These are phyloP conservation scores for Priocnemis perturbator DNA, from an alignment of 2,888 invertebrate species.

Conservation along the genomic window DNA sequence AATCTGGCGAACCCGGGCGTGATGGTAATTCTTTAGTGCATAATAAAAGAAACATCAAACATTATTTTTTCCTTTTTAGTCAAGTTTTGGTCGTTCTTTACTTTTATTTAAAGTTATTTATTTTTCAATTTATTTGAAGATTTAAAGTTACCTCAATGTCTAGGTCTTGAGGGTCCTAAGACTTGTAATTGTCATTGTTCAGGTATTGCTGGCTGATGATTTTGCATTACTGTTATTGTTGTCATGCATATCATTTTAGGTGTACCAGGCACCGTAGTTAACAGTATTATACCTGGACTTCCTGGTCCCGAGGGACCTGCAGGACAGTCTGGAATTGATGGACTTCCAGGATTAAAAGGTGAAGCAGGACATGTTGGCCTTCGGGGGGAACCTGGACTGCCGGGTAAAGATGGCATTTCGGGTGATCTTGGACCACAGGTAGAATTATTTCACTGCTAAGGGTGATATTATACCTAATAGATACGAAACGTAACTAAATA, in stretches of 20 bases:
- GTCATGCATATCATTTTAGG: too few relatives aligned
- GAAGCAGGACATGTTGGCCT: constrained; percentile 19
- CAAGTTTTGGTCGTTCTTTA: too few relatives aligned
- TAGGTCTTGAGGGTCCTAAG: too few relatives aligned
- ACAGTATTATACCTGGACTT: constrained; percentile 10
- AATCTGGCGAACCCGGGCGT: constrained; percentile 47
- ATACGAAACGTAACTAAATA: too few relatives aligned
- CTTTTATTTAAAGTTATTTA: too few relatives aligned
- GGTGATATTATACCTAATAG: not conserved
- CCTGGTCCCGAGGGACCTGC: constrained; percentile 78
- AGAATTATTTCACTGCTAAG: not conserved
- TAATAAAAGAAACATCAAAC: too few relatives aligned
- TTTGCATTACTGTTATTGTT: too few relatives aligned
- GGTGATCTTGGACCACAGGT: not conserved
- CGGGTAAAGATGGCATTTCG: not conserved
- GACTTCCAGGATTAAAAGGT: constrained; percentile 78
- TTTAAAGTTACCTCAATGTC: too few relatives aligned
- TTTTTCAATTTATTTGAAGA: not conserved
- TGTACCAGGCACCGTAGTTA: too few relatives aligned
- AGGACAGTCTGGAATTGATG: constrained; percentile 82
- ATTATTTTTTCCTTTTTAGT: constrained; percentile 8
- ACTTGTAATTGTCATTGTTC: too few relatives aligned
- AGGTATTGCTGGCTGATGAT: too few relatives aligned
- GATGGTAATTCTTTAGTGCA: constrained; percentile 52
- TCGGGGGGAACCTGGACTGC: not conserved